Conservation (phyloP, 2,113 vertebrate genomes). For the Corapipo altera region DNA sequence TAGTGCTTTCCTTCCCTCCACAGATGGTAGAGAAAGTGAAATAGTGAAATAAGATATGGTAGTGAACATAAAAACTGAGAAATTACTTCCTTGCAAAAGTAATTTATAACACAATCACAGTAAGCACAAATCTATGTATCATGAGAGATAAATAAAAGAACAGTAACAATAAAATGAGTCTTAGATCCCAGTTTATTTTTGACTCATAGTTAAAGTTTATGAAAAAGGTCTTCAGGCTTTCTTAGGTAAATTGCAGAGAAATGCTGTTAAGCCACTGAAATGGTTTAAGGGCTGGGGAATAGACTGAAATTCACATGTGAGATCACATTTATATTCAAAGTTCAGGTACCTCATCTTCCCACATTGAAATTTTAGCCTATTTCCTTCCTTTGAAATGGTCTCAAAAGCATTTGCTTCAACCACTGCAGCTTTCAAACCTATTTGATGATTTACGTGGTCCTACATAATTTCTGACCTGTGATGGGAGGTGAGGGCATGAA, state of each 20-base stretch:
- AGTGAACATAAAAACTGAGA: background rate
- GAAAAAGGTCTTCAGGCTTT: background rate
- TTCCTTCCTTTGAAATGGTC: background rate
- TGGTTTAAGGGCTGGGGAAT: background rate
- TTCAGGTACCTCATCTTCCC: background rate
- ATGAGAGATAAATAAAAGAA: constrained; percentile 1
- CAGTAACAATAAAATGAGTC: background rate
- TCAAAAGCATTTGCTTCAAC: background rate
- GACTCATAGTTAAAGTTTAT: background rate
- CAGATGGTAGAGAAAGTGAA: background rate
- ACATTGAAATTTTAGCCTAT: background rate
- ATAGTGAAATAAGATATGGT: background rate
- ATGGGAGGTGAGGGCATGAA: background rate
- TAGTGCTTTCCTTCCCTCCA: background rate
- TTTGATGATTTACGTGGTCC: background rate
- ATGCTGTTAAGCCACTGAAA: background rate
- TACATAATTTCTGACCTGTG: background rate
- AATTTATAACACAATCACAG: background rate
- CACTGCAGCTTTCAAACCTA: background rate
- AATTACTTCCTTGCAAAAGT: background rate
- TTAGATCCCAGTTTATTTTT: background rate
- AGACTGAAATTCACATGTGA: background rate
- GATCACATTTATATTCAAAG: background rate
- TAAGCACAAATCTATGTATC: background rate
- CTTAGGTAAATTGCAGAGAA: background rate